phyloP scores from a whole-genome alignment of 1,140 invertebrate species.

The Bombus balteatus region DNA sequence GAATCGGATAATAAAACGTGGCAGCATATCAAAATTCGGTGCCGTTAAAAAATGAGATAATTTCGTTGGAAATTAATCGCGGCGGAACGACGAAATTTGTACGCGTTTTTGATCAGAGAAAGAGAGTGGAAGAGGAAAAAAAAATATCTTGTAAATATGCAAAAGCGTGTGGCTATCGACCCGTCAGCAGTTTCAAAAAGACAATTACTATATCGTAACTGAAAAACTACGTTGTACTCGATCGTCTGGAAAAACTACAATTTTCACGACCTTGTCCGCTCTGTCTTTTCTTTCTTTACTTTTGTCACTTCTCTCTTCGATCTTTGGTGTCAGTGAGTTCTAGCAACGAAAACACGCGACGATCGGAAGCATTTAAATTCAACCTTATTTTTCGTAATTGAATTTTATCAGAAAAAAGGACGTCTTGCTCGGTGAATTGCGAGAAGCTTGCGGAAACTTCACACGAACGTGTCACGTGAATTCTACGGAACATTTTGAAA shows the following conservation, averaged over 20 bases:
- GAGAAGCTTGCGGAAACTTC: too few relatives aligned
- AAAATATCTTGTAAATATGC: slow-evolving; percentile 64
- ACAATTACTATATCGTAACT: slow-evolving; percentile 26
- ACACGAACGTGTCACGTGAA: too few relatives aligned
- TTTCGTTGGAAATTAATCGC: slow-evolving; percentile 61
- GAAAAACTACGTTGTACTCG: not conserved
- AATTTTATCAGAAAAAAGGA: too few relatives aligned
- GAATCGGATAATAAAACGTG: slow-evolving; percentile 45
- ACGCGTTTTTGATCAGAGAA: slow-evolving; percentile 1
- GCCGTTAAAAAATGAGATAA: slow-evolving; percentile 58
- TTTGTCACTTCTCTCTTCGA: too few relatives aligned
- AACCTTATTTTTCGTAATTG: too few relatives aligned
- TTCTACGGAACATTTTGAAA: too few relatives aligned
- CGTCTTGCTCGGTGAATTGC: too few relatives aligned
- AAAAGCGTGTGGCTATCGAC: slow-evolving; percentile 59
- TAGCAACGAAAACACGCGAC: too few relatives aligned
- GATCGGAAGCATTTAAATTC: too few relatives aligned
- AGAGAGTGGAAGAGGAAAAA: not conserved
- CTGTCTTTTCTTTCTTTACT: too few relatives aligned
- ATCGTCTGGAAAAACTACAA: not conserved
- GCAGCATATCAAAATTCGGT: slow-evolving; percentile 60
- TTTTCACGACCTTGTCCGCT: not conserved
- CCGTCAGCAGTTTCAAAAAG: not conserved
- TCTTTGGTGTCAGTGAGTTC: too few relatives aligned
- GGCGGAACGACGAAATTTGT: slow-evolving; percentile 44